Evolutionary conservation across 2,888 invertebrate genomes (phyloP).

Genomic region (Leptinotarsa juncta): DNA sequence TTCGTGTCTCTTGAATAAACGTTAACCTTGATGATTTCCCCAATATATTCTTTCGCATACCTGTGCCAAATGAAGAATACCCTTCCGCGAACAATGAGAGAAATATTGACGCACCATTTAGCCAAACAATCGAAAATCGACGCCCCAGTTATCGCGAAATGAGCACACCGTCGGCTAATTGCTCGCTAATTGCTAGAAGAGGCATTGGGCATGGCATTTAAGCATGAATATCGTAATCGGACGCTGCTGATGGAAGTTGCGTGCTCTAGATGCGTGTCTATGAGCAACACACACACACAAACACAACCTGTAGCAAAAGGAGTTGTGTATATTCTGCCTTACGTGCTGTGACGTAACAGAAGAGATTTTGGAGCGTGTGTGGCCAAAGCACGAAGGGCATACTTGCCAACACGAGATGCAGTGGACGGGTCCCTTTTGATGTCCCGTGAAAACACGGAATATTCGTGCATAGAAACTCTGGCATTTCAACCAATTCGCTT

Average conservation of each 20-base stretch:
- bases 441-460: neutral
- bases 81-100: conserved; percentile 11
- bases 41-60: too few species aligned
- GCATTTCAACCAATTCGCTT: neutral
- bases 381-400: conserved; percentile 23
- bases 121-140: conserved; percentile 38
- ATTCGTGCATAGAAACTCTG: too few species aligned
- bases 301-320: conserved; percentile 48
- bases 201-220: conserved; percentile 50
- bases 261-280: conserved; percentile 51
- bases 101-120: conserved; percentile 29
- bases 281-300: conserved; percentile 45
- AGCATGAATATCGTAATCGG: conserved; percentile 51
- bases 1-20: neutral
- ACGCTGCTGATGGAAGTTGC: conserved; percentile 49
- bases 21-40: conserved; percentile 5
- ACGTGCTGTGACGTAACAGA: conserved; percentile 51
- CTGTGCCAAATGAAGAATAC: neutral
- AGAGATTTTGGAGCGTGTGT: conserved; percentile 51
- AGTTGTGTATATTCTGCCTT: conserved; percentile 54
- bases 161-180: conserved; percentile 54
- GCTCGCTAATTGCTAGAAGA: conserved; percentile 53
- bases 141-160: conserved; percentile 52
- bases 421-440: neutral
- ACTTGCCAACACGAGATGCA: neutral